Base-by-base conservation (phyloP, 2,797 vertebrate species). In the Potorous gilbertii region DNA sequence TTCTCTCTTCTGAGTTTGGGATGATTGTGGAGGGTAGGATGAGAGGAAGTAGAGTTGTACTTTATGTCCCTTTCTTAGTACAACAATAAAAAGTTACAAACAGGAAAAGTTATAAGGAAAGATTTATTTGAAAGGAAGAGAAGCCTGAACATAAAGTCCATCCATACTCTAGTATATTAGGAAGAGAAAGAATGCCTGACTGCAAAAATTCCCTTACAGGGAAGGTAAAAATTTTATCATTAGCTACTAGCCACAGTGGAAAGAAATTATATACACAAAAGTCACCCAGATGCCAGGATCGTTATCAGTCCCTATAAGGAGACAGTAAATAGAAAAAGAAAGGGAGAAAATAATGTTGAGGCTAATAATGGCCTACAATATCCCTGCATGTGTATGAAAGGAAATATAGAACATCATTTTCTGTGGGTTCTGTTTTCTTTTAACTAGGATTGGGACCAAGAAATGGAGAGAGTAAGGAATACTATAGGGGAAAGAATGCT, bases 241-340 rank as follows among this genome's bases (percentile, higher is more conserved):
- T 52, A 95, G 74, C 14, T 97, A 8, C 90, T 57, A 95, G 74
- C 29, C 55, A 52, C 56, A 40, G 21, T 16, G 96, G 89, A 91
- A 66, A 95, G 95, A 55, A 95, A 81, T 28, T 10, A 92, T 90
- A 87, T 96, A 56, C 59, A 31, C 54, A 96, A 93, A 40, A 96
- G 94, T 95, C 90, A 90, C 93, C 95, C n/a, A 81, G 59, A 95
- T 92, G 66, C 96, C 52, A 96, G 93, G 93, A 93, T 93, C 92
- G 95, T 96, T 96, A 96, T 96, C 95, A 97, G 96, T 96, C 55
- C 91, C 52, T 93, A 29, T 59, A 97, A 96, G 93, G 59, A 96
- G 90, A 59, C 40, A 92, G 95, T 96, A 94, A 95, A 96, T 97
- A 92, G 92, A 56, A 97, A 97, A 96, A 96, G 93, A 92, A 97